phyloP scores from a whole-genome alignment of 2,888 invertebrate genomes.

The Drosophila eohydei region DNA sequence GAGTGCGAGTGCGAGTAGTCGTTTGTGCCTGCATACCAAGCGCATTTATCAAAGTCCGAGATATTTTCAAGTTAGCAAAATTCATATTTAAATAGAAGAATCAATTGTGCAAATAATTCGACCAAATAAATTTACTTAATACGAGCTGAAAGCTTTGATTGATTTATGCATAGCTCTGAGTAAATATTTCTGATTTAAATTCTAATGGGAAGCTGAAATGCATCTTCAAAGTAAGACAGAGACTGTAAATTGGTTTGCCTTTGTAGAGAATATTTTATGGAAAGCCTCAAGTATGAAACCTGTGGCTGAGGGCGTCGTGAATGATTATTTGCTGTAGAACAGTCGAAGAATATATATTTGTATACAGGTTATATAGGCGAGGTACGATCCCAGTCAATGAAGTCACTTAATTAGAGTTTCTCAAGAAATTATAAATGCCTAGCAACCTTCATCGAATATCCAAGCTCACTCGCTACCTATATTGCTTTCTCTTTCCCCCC shows the following conservation, averaged over 20 bases:
- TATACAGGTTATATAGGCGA: too few species aligned
- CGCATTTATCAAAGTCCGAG: constrained; percentile 16
- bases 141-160: background rate
- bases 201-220: background rate
- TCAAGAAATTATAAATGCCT: too few species aligned
- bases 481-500: background rate
- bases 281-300: background rate
- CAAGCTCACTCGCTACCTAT: too few species aligned
- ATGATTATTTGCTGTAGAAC: too few species aligned
- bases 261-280: background rate
- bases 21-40: constrained; percentile 13
- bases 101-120: constrained; percentile 28
- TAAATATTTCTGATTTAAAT: background rate
- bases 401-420: too few species aligned
- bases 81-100: constrained; percentile 24
- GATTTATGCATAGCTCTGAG: background rate
- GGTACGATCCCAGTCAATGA: too few species aligned
- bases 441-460: too few species aligned
- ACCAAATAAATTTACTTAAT: constrained; percentile 8
- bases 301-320: too few species aligned
- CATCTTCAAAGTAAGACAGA: background rate
- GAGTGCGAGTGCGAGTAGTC: constrained; percentile 11
- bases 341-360: too few species aligned
- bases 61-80: constrained; percentile 20
- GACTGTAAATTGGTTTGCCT: background rate